Conservation (phyloP, 2,797 vertebrate species). For the Anniella stebbinsi region DNA sequence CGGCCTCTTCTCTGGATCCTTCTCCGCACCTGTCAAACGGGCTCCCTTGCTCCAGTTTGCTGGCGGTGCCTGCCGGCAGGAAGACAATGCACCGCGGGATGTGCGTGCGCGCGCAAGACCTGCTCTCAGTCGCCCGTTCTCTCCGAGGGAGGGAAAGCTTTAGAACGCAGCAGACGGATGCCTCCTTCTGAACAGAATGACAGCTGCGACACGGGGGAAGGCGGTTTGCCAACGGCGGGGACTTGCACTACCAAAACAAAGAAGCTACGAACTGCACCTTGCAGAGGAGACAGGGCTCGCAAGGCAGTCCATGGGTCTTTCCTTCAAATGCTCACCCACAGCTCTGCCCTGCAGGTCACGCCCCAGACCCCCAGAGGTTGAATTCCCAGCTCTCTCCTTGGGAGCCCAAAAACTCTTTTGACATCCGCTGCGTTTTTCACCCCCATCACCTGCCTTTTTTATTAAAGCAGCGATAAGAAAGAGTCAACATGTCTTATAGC, state of each 20-base stretch:
- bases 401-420: background rate
- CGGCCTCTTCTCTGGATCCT: background rate
- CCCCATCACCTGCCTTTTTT: background rate
- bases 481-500: background rate
- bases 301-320: background rate
- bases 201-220: too few relatives aligned
- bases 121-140: too few relatives aligned
- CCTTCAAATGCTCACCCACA: too few relatives aligned
- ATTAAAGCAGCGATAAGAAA: background rate
- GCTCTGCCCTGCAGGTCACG: background rate
- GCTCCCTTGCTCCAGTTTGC: background rate
- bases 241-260: too few relatives aligned
- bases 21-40: background rate
- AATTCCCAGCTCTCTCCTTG: background rate
- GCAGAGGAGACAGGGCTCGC: too few relatives aligned
- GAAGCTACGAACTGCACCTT: background rate
- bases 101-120: too few relatives aligned
- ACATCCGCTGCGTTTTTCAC: background rate
- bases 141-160: background rate
- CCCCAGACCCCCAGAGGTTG: background rate
- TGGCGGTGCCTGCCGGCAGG: too few relatives aligned
- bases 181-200: background rate
- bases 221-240: too few relatives aligned
- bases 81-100: too few relatives aligned
- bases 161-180: background rate